phyloP scores from a whole-genome alignment of 2,888 invertebrate species.

The Aromia moschata region DNA sequence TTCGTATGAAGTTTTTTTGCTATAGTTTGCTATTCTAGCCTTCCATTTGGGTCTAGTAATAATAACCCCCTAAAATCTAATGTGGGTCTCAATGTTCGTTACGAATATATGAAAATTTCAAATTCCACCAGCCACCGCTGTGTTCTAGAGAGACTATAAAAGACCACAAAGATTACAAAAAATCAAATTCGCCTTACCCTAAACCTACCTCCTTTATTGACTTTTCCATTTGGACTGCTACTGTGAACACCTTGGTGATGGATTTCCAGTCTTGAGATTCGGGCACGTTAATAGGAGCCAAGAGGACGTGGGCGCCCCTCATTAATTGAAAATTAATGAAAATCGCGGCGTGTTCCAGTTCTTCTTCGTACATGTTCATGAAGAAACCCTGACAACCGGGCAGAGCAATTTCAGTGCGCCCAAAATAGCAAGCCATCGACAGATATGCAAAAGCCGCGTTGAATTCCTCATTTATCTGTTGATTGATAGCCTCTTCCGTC shows the following conservation, averaged over 20 bases:
- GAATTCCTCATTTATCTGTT: constrained; percentile 68
- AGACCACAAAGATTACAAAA: no score
- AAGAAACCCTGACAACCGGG: constrained; percentile 63
- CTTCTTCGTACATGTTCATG: constrained; percentile 65
- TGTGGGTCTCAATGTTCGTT: no score
- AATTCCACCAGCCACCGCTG: no score
- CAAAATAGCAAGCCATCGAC: constrained; percentile 68
- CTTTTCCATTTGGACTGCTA: constrained; percentile 57
- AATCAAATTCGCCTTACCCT: neutral
- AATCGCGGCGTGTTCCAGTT: constrained; percentile 62
- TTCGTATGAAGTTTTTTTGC: no score
- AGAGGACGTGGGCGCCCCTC: constrained; percentile 62
- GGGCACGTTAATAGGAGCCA: constrained; percentile 54
- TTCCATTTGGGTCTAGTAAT: no score
- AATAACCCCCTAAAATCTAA: no score
- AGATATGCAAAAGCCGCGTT: constrained; percentile 70
- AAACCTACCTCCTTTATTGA: constrained; percentile 54
- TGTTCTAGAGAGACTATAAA: no score
- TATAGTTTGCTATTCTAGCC: no score
- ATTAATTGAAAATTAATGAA: constrained; percentile 64
- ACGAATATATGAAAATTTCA: no score
- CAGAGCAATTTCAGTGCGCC: constrained; percentile 62
- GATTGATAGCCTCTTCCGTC: constrained; percentile 65
- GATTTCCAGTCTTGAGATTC: constrained; percentile 59
- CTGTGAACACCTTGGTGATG: constrained; percentile 60